Evolutionary conservation across 1,140 invertebrate species (phyloP), one percentile per base, ranked within the genome.

Genomic region (Camponotus pennsylvanicus): DNA sequence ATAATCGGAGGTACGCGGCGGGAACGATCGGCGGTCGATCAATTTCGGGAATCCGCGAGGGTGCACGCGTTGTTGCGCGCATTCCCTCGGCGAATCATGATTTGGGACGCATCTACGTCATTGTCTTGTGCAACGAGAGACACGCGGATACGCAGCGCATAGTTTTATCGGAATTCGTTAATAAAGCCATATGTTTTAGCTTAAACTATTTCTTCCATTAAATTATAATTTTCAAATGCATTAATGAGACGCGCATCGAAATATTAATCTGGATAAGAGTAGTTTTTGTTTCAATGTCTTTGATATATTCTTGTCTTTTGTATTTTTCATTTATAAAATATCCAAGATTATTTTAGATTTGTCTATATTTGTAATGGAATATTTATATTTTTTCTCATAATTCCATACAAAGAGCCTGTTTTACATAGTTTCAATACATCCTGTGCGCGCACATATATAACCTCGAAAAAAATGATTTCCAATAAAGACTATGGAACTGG

Each of bases 21-120:
- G 71, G 57, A 77, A 86, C 88, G 88, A 76, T 89, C 86, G 69
- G 32, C 61, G 83, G 32, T 40, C 84, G 82, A 89, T 89, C 75
- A 85, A 89, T 88, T 70, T 79, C 61, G 76, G 69, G 70, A 85
- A 85, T 76, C 75, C 45, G 45, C 52, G 52, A 64, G 64, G 27
- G 45, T 49, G 57, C 64, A 52, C 76, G 79, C 79, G 61, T 63
- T 71, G 52, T 27, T 75, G 66, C 70, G 59, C 73, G 42, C 55
- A 61, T 85, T 61, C 79, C 69, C 27, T 21, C 37, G 55, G 70
- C 69, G 69, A 37, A 73, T 73, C 69, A 49, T 45, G 52, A 57
- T 55, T 52, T 13, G n/a, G 42, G n/a, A 32, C 32, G 49, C 18
- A 34, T 73, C 45, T 37, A 27, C 49, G 40, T 61, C 69, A 69